Evolutionary conservation across 2,888 invertebrate species (phyloP).

Genomic region (Plemyria rubiginata): DNA sequence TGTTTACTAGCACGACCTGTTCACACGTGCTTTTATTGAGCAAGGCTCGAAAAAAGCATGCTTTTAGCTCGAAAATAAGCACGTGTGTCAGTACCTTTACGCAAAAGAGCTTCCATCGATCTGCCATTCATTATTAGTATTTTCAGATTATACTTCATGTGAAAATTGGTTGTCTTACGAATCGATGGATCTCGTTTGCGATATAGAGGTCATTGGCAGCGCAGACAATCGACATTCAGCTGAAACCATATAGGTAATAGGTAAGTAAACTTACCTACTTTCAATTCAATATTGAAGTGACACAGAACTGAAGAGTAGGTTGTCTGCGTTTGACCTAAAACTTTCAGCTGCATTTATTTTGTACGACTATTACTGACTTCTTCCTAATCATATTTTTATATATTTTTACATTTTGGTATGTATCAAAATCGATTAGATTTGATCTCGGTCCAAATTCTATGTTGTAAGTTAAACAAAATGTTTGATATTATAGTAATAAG

Average conservation of each 20-base stretch:
- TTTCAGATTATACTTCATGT: not conserved
- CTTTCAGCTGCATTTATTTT: constrained; percentile 49
- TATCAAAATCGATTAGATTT: constrained; percentile 28
- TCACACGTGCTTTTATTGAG: no score
- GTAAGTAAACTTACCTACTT: not conserved
- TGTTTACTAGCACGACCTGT: no score
- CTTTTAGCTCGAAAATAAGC: no score
- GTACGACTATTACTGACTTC: constrained; percentile 16
- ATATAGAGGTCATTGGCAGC: not conserved
- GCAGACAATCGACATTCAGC: constrained; percentile 3
- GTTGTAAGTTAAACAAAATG: constrained; percentile 19
- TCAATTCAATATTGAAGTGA: constrained; percentile 12
- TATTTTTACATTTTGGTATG: constrained; percentile 32
- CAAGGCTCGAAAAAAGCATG: no score
- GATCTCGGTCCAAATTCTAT: constrained; percentile 42
- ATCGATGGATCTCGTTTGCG: not conserved
- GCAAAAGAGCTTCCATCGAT: constrained; percentile 4
- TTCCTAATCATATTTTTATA: constrained; percentile 36
- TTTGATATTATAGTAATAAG: not conserved
- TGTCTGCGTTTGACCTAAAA: constrained; percentile 13
- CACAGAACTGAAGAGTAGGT: constrained; percentile 6
- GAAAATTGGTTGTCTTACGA: not conserved
- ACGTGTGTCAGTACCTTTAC: no score
- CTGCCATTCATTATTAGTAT: constrained; percentile 13
- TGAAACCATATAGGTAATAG: no score